Evolutionary conservation across 2,113 vertebrate species (phyloP), one percentile per base, ranked within the genome.

Genomic region (Rhabdomys dilectus): DNA sequence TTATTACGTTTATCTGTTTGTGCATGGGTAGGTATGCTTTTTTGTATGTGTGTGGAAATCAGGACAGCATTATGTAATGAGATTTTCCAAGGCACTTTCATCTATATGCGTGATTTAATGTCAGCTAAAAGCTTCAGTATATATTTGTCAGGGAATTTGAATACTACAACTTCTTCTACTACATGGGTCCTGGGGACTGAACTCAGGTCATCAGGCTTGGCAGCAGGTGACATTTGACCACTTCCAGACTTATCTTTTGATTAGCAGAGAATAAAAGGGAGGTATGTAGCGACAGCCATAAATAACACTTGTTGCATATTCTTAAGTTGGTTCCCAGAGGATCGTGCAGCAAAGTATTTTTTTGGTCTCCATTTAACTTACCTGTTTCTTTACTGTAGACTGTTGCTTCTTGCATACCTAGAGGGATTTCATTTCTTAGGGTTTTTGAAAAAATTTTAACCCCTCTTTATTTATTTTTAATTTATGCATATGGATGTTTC

Each of bases 301-400:
- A 96, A 97, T 98, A 97, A 97, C 86, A 98, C 94, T 96, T 96
- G 96, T 97, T 98, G 96, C 96, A 95, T 96, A 96, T 97, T 97
- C 93, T 97, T 97, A 88, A 97, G 91, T 94, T 91, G 92, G 86
- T 97, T 97, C 95, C 92, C 96, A 88, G 94, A 76, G 92, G 92
- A 97, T 85, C 96, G 62, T 96, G 86, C 86, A 96, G 92, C 93
- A 96, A 97, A 97, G 89, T 93, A 4, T 97, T 97, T 98, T 98
- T 98, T 97, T 97, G 96, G 89, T 92, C 95, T 97, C 97, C 91
- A 84, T 97, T 97, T 97, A 97, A 96, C 81, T 97, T 96, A 87
- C 4, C 86, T 82, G 62, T 97, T 95, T 73, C 88, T 97, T 96
- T 72, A 92, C 73, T 94, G 88, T 96, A 92, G 87, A 96, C 95